Evolutionary conservation across 2,888 invertebrate species (phyloP), one percentile per base, ranked within the genome.

Genomic region (Aromia moschata): DNA sequence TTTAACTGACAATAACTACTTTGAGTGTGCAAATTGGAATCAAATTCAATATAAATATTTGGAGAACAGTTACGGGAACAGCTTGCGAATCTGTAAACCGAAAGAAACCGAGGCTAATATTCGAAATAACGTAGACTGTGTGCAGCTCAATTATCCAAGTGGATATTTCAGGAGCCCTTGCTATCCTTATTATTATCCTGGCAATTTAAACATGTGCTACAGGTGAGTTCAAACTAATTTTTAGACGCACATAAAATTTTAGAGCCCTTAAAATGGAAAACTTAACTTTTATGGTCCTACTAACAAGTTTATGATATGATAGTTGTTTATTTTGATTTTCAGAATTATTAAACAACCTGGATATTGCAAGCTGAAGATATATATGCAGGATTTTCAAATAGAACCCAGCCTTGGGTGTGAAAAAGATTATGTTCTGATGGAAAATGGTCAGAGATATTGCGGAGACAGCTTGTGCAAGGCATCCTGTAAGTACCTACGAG

Each of bases 121-220:
- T 14, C 38, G 14, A 12, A 20, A 16, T 4, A 45, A 41, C 4
- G 51, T 14, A 4, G 41, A 73, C 47, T 82, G 82, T 68, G 64
- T 76, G 18, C 72, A 77, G 20, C 62, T 82, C 15, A 66, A 70
- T 56, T 71, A 70, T 10, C 38, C 62, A 9, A 72, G 74, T 58
- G 84, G 83, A n/a, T 75, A 74, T 40, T 73, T 84, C 30, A 75
- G 76, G 33, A 82, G 81, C 52, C 81, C 82, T 1, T 77, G 78
- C 33, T 83, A 83, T 75, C 84, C 84, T 1, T 73, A 72, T 53
- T 74, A 70, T 58, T 84, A 84, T 72, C 79, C 81, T 0, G 71
- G 71, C 55, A 80, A 82, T 67, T 56, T 79, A 37, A 77, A 80
- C 55, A 67, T 77, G 44, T 84, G 84, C 64, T 84, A 82, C 70